Conservation (phyloP, 2,888 invertebrate genomes). For the Nomada flava region DNA sequence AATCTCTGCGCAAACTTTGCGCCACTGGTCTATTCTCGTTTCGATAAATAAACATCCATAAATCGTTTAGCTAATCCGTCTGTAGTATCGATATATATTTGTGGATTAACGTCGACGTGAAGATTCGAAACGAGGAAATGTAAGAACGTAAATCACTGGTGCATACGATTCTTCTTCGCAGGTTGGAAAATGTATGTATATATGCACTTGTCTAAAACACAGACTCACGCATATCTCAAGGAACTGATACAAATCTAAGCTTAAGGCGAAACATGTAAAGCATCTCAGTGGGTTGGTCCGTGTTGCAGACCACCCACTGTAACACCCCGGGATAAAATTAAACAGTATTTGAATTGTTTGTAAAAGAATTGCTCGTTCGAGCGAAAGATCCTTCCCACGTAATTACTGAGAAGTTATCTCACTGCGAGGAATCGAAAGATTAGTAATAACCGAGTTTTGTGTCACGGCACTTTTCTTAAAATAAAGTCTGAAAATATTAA, state of each 20-base stretch:
- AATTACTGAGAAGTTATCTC: too few relatives aligned
- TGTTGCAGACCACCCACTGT: constrained; percentile 27
- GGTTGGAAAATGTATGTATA: constrained; percentile 13
- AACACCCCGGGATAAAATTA: constrained; percentile 4
- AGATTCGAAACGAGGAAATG: not conserved
- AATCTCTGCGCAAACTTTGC: not conserved
- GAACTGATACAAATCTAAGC: constrained; percentile 34
- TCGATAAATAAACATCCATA: not conserved
- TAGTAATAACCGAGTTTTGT: too few relatives aligned
- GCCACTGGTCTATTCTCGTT: not conserved
- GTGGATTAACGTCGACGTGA: not conserved
- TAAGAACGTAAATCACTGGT: not conserved
- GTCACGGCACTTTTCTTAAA: too few relatives aligned
- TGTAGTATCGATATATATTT: too few relatives aligned
- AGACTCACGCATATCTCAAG: constrained; percentile 15
- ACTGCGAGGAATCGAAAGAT: too few relatives aligned
- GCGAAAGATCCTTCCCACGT: not conserved
- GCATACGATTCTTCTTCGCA: constrained; percentile 3
- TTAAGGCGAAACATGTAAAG: constrained; percentile 19
- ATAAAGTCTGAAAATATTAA: too few relatives aligned
- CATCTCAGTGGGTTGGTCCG: constrained; percentile 15
- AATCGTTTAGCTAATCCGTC: not conserved
- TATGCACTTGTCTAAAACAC: constrained; percentile 15
- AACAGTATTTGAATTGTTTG: not conserved
- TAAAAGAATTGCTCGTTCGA: not conserved